phyloP scores from a whole-genome alignment of 2,113 vertebrate species.

The Fukomys damarensis region DNA sequence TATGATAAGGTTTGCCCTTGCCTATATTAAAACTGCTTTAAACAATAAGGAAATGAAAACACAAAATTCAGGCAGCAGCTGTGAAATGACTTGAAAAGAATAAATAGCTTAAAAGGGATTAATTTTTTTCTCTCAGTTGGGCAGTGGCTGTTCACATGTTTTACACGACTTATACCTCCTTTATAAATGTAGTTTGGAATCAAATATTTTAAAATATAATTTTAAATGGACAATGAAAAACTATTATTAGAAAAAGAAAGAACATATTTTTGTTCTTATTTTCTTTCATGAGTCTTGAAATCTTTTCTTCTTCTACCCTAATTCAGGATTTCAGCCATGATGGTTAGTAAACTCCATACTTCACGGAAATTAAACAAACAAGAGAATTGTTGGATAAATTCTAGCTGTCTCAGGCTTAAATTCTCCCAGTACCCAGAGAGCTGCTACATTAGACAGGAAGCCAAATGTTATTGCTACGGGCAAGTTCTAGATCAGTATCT shows the following conservation, averaged over 20 bases:
- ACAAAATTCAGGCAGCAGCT: background rate
- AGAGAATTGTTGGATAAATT: background rate
- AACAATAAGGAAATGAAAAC: background rate
- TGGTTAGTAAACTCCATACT: background rate
- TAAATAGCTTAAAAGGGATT: background rate
- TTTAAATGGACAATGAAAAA: background rate
- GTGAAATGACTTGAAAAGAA: background rate
- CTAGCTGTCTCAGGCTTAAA: background rate
- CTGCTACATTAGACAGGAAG: too few species aligned
- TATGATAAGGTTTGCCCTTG: background rate
- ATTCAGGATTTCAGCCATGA: background rate
- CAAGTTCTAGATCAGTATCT: background rate
- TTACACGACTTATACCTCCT: accelerated
- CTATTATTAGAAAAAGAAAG: background rate
- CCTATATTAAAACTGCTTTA: background rate
- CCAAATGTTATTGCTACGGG: background rate
- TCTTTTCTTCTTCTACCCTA: background rate
- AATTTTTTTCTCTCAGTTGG: background rate
- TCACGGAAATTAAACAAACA: background rate
- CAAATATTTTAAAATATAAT: background rate
- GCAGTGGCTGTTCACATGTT: background rate
- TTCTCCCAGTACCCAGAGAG: background rate
- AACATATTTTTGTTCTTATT: background rate
- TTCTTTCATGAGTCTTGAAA: background rate
- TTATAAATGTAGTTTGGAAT: background rate